phyloP scores from a whole-genome alignment of 2,888 invertebrate genomes.

The Chymomyza fuscimana region DNA sequence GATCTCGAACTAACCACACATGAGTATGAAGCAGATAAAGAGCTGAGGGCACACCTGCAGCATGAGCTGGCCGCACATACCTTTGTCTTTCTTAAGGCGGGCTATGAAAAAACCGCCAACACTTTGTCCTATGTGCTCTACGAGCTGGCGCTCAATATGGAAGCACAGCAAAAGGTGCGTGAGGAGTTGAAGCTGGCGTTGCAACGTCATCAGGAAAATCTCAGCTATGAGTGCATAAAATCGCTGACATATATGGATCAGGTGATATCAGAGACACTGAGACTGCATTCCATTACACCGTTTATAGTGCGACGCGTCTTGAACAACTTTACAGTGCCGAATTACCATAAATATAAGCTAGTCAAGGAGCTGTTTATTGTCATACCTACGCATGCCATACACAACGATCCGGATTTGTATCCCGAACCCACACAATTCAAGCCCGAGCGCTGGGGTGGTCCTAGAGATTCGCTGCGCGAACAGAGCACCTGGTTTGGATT shows the following conservation, averaged over 20 bases:
- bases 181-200: conserved; percentile 68
- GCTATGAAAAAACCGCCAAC: conserved; percentile 85
- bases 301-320: conserved; percentile 78
- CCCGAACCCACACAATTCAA: conserved; percentile 83
- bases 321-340: conserved; percentile 80
- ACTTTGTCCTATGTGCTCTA: conserved; percentile 81
- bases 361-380: conserved; percentile 77
- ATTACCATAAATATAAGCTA: conserved; percentile 68
- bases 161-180: conserved; percentile 64
- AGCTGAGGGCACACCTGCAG: conserved; percentile 66
- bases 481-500: conserved; percentile 79
- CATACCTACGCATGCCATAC: conserved; percentile 82
- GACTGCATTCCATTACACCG: conserved; percentile 82
- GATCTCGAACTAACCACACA: conserved; percentile 70
- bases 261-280: conserved; percentile 81
- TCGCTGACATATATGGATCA: conserved; percentile 73
- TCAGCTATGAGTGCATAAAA: conserved; percentile 73
- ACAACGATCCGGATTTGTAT: conserved; percentile 83
- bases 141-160: conserved; percentile 72
- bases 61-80: conserved; percentile 77
- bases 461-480: conserved; percentile 80
- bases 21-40: conserved; percentile 73
- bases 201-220: conserved; percentile 57
- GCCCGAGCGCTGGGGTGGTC: conserved; percentile 83
- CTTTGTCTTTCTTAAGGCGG: conserved; percentile 80